Evolutionary conservation across 2,113 vertebrate genomes (phyloP).

Genomic region (Rissa tridactyla): DNA sequence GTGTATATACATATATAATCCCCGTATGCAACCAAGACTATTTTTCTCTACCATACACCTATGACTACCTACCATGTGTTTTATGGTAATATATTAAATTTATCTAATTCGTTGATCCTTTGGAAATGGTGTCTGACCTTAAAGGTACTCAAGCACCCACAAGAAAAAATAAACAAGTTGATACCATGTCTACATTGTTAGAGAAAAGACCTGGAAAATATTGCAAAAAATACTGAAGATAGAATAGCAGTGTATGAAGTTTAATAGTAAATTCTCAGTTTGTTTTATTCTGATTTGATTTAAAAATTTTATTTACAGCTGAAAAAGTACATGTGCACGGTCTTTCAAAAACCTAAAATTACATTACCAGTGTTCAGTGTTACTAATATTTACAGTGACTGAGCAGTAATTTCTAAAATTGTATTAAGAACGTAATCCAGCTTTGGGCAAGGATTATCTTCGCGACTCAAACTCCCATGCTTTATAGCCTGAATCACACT

Average conservation of each 20-base stretch:
- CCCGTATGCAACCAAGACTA: not conserved
- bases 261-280: not conserved
- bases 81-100: not conserved
- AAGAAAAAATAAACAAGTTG: not conserved
- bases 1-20: not conserved
- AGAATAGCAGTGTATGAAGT: not conserved
- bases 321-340: not conserved
- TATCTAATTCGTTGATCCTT: not conserved
- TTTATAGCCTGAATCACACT: not conserved
- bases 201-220: not conserved
- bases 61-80: not conserved
- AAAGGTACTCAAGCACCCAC: not conserved
- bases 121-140: not conserved
- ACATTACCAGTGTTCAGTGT: not conserved
- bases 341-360: not conserved
- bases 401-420: not conserved
- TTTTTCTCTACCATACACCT: not conserved
- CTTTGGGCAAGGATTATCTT: not conserved
- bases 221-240: not conserved
- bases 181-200: not conserved
- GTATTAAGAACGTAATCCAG: not conserved
- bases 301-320: not conserved
- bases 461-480: not conserved
- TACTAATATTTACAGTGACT: not conserved
- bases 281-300: not conserved